Conservation (phyloP, 2,113 vertebrate species). For the Calypte anna region DNA sequence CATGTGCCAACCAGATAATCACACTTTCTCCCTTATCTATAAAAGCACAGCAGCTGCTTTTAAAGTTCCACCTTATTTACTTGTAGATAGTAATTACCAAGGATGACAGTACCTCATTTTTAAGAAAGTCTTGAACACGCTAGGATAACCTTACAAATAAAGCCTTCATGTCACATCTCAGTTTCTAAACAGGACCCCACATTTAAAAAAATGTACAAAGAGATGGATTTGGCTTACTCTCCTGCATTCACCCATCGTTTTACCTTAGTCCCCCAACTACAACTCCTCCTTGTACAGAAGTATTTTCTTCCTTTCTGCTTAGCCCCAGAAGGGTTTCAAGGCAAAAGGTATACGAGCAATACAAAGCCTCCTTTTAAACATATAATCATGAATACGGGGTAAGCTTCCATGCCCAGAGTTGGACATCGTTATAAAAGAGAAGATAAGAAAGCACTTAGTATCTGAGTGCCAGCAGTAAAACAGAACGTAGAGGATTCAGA, state of each 20-base stretch:
- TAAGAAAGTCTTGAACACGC: background rate
- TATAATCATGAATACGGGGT: background rate
- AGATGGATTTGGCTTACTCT: background rate
- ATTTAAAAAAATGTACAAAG: background rate
- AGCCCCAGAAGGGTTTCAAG: background rate
- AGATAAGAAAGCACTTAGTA: background rate
- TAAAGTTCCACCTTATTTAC: background rate
- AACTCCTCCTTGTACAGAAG: background rate
- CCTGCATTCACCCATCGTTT: background rate
- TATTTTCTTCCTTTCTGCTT: background rate
- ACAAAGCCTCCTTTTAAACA: background rate
- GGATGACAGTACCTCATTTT: background rate
- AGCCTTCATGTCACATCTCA: background rate
- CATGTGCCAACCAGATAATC: background rate
- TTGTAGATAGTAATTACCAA: background rate
- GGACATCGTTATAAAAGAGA: background rate
- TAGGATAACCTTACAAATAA: background rate
- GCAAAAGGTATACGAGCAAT: background rate
- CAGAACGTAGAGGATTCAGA: background rate
- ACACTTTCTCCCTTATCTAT: background rate
- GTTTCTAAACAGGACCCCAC: background rate
- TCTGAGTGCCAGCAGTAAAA: background rate
- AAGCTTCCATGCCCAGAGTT: background rate
- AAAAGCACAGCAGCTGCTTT: background rate
- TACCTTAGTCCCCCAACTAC: background rate